A percentile compares a stretch with the other conserved stretches of the same genome.
Evolutionary conservation across 2,888 invertebrate species (phyloP).

Genomic region (Callyntrura sp.): DNA sequence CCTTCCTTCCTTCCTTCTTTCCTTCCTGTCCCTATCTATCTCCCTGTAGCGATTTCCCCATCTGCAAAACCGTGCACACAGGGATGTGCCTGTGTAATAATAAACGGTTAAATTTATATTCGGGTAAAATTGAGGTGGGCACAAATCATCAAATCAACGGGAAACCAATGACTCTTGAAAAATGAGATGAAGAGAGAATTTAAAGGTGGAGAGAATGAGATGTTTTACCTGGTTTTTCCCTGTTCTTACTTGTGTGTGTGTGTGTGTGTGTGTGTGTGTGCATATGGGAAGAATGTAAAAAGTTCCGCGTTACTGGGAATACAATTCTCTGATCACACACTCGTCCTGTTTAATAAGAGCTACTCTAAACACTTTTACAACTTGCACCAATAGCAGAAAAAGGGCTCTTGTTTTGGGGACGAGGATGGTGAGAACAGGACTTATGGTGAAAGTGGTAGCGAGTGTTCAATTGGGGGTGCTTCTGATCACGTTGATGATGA

Average conservation of each 20-base stretch:
- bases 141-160: slow-evolving; percentile 73
- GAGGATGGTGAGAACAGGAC: background rate
- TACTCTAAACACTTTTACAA: background rate
- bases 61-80: background rate
- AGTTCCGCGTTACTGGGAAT: slow-evolving; percentile 2
- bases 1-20: slow-evolving; percentile 58
- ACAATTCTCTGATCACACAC: slow-evolving; percentile 24
- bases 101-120: slow-evolving; percentile 49
- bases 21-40: slow-evolving; percentile 26
- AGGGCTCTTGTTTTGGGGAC: background rate
- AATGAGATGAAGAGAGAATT: slow-evolving; percentile 52
- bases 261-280: background rate
- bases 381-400: background rate
- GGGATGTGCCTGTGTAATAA: slow-evolving; percentile 30
- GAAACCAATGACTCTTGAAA: slow-evolving; percentile 66
- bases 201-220: slow-evolving; percentile 5
- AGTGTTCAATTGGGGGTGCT: slow-evolving; percentile 28
- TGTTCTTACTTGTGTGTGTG: background rate
- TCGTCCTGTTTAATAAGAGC: background rate
- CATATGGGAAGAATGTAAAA: slow-evolving; percentile 7
- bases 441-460: slow-evolving; percentile 21
- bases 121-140: slow-evolving; percentile 53
- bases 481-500: slow-evolving; percentile 26
- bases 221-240: background rate
- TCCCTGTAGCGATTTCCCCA: background rate